Evolutionary conservation across 2,888 invertebrate species (phyloP).

Genomic region (Melanophora roralis): DNA sequence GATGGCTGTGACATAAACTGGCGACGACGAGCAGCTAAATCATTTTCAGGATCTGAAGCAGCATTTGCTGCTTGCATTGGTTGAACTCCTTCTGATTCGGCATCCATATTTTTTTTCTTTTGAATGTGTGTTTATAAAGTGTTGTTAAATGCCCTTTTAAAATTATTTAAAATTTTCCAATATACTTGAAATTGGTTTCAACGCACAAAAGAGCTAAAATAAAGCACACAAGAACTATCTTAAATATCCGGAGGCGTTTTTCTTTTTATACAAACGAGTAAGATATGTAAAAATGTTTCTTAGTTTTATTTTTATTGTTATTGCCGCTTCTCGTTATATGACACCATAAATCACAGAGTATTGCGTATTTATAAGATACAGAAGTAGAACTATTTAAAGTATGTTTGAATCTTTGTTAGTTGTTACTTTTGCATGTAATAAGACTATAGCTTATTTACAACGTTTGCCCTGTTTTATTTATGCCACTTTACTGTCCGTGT

Average conservation of each 20-base stretch:
- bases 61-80: constrained; percentile 69
- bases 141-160: neutral
- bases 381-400: neutral
- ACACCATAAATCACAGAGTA: constrained; percentile 44
- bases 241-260: constrained; percentile 47
- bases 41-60: constrained; percentile 71
- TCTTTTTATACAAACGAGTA: constrained; percentile 24
- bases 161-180: constrained; percentile 21
- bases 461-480: neutral
- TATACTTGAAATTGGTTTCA: constrained; percentile 1
- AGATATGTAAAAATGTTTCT: constrained; percentile 35
- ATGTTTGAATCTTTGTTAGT: constrained; percentile 8
- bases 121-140: neutral
- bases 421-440: constrained; percentile 32
- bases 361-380: constrained; percentile 37
- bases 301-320: constrained; percentile 41
- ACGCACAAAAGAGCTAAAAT: neutral
- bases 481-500: neutral
- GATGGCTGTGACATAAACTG: constrained; percentile 83
- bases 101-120: constrained; percentile 70
- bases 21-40: constrained; percentile 78
- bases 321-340: constrained; percentile 42
- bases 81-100: constrained; percentile 76
- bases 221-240: constrained; percentile 12
- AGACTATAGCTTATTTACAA: constrained; percentile 30